phyloP scores from a whole-genome alignment of 1,140 invertebrate genomes.

The Drosophila lini region DNA sequence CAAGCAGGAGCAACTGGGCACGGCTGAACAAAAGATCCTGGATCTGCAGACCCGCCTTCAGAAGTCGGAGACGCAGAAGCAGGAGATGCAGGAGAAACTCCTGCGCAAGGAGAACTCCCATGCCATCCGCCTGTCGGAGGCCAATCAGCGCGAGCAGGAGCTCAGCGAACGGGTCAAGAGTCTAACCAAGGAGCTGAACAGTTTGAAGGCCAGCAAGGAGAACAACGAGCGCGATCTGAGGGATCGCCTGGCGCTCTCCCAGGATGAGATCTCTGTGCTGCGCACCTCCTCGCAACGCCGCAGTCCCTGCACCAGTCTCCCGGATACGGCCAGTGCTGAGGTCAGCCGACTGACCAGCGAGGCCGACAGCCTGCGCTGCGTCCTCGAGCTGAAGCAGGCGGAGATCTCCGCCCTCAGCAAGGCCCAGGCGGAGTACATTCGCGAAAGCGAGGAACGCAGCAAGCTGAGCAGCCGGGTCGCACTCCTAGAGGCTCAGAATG shows the following conservation, averaged over 20 bases:
- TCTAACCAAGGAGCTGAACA: conserved; percentile 68
- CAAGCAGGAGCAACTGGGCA: conserved; percentile 56
- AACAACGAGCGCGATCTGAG: conserved; percentile 68
- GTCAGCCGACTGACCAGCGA: conserved; percentile 86
- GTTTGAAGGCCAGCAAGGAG: conserved; percentile 54
- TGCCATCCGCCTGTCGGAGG: conserved; percentile 54
- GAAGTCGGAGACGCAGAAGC: conserved; percentile 62
- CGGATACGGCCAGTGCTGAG: conserved; percentile 54
- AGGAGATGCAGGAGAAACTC: conserved; percentile 71
- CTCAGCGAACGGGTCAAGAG: conserved; percentile 63
- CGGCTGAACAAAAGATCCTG: conserved; percentile 64
- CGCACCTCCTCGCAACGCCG: conserved; percentile 62
- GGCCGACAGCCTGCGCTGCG: conserved; percentile 90
- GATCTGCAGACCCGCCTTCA: conserved; percentile 71
- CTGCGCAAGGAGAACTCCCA: conserved; percentile 58
- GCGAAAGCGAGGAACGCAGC: conserved; percentile 86
- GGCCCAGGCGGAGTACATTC: conserved; percentile 86
- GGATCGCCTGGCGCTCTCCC: conserved; percentile 69
- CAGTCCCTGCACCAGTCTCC: conserved; percentile 49
- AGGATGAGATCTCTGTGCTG: conserved; percentile 81
- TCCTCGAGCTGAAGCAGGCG: conserved; percentile 90
- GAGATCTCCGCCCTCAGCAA: conserved; percentile 89
- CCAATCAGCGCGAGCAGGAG: conserved; percentile 72
- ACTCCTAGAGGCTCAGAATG: conserved; percentile 87
- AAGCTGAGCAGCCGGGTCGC: conserved; percentile 85